Base-by-base conservation (phyloP, 2,113 vertebrate species). In the Agapornis roseicollis region DNA sequence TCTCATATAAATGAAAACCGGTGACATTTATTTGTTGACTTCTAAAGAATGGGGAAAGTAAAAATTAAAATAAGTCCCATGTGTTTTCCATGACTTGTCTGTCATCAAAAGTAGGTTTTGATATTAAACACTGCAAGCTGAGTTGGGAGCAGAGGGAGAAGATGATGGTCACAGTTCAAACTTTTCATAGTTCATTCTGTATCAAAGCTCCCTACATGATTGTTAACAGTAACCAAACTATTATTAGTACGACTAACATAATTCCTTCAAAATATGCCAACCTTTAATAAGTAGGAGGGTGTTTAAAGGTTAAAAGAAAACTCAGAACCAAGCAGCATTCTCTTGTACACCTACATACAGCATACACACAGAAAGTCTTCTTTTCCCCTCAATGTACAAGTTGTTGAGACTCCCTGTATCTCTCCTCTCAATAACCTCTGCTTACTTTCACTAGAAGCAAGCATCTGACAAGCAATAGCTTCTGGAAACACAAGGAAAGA, bases 171-270 rank as follows among this genome's bases (percentile, higher is more conserved):
- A 66, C 9, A 58, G 42, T 71, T 91, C 37, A 85, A 79, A 76
- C 23, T 79, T 33, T 35, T 91, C 42, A 29, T 7, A 37, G 11
- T 27, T 60, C 46, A 49, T 74, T 64, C 74, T 56, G 8, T 71
- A 7, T 73, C 47, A 25, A 2, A 42, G 42, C 46, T 85, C 91
- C 23, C 33, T 44, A 70, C 25, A 1, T 23, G 13, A 37, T 35
- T 2, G 1, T 50, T 80, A 69, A 37, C 29, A 35, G n/a, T 39
- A 96, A 70, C 18, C 7, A 2, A 16, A 31, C 5, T 61, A 65
- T 82, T 96, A 81, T 53, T 50, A 61, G 65, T 73, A 69, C 58
- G 73, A 96, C 93, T 97, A 90, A 15, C 66, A 93, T 92, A 13
- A 42, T 78, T 85, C 41, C 89, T 96, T 96, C 80, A 68, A 89